Evolutionary conservation across 2,888 invertebrate genomes (phyloP).

Genomic region (Taphrorychus bicolor): DNA sequence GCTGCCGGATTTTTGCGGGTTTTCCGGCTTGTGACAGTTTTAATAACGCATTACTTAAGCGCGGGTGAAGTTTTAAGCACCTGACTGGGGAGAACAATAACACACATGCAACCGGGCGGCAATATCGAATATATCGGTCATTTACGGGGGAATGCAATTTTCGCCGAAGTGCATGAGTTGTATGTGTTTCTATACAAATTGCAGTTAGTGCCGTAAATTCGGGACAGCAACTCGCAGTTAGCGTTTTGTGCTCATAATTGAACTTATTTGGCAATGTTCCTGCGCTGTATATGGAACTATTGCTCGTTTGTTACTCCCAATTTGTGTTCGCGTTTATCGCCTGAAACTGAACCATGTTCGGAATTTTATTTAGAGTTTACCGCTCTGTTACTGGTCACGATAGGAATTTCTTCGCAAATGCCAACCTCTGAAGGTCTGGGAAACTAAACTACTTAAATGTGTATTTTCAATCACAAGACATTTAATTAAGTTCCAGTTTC

Average conservation of each 20-base stretch:
- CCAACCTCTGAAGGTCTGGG: background rate
- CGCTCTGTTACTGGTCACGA: background rate
- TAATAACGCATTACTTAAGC: constrained; percentile 5
- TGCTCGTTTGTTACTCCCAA: constrained; percentile 26
- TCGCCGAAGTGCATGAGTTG: constrained; percentile 15
- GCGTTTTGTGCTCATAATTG: constrained; percentile 39
- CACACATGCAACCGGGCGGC: background rate
- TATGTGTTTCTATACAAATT: constrained; percentile 32
- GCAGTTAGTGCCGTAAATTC: constrained; percentile 32
- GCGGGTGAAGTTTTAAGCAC: background rate
- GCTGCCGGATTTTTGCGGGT: constrained; percentile 1
- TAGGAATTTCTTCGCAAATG: background rate
- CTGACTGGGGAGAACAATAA: background rate
- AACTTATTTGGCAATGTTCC: constrained; percentile 42
- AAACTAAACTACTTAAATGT: background rate
- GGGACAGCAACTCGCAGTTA: constrained; percentile 32
- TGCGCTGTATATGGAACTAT: constrained; percentile 24
- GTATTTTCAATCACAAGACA: too few species aligned
- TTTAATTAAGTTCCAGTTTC: too few species aligned
- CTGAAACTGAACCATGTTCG: constrained; percentile 6
- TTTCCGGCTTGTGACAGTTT: constrained; percentile 2
- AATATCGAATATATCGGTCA: constrained; percentile 12
- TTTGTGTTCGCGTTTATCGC: constrained; percentile 26
- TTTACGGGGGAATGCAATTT: constrained; percentile 18
- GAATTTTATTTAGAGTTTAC: constrained; percentile 12